Percentiles rank a stretch among this genome's conserved stretches.
Evolutionary conservation across 2,888 invertebrate genomes (phyloP).

Genomic region (Platynereis dumerilii): DNA sequence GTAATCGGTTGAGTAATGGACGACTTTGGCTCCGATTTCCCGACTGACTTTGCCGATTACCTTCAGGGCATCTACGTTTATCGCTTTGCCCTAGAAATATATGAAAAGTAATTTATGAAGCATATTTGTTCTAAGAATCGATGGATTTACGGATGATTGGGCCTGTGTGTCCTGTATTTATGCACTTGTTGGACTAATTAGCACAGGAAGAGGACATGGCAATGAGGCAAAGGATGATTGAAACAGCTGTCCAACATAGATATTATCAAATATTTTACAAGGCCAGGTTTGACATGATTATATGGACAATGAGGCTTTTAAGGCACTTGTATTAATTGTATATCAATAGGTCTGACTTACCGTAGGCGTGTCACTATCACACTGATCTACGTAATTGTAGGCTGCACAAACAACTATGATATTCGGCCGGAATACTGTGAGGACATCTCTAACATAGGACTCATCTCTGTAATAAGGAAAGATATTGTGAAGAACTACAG

Average conservation of each 20-base stretch:
- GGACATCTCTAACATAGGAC: slow-evolving; percentile 8
- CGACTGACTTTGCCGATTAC: slow-evolving; percentile 5
- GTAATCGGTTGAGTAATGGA: slow-evolving; percentile 22
- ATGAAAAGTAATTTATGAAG: neutral
- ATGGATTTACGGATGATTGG: no score
- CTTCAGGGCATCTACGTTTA: slow-evolving; percentile 13
- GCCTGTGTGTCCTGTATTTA: no score
- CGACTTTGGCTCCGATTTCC: slow-evolving; percentile 22
- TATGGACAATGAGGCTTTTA: no score
- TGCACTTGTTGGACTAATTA: no score
- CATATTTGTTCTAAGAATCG: no score
- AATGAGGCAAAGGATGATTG: no score
- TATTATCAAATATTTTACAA: no score
- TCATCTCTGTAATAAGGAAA: slow-evolving; percentile 2
- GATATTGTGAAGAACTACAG: neutral
- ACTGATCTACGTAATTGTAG: slow-evolving; percentile 15
- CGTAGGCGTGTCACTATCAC: slow-evolving; percentile 15
- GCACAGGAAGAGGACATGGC: no score
- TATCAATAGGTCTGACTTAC: no score
- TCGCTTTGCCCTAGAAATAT: slow-evolving; percentile 13
- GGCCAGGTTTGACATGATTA: no score
- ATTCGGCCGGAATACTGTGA: slow-evolving; percentile 8
- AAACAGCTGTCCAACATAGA: no score
- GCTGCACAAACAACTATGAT: slow-evolving; percentile 22
- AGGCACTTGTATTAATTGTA: no score